Base-by-base conservation (phyloP, 1,140 invertebrate species). In the Phocides pigmalion region DNA sequence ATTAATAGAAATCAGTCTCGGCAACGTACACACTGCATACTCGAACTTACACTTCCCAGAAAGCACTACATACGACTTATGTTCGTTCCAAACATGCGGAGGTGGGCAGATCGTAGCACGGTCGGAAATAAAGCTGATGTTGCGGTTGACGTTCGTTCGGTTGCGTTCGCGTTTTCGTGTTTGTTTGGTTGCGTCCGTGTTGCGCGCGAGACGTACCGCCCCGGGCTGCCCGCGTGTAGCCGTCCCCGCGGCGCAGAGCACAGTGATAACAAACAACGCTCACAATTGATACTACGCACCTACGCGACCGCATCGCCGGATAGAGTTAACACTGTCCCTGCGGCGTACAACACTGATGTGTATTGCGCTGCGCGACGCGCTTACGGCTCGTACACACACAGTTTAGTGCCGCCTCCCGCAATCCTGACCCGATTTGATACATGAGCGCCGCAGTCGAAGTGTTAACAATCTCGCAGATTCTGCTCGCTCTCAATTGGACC, bases 251-350 rank as follows among this genome's bases (percentile, higher is more conserved):
- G 66, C 66, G 76, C 72, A 79, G 72, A 73, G 82, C 84, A 80
- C 74, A 87, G 79, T 88, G 85, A 88, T 87, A 90, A 88, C 77
- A 32, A 32, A 32, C 28, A 11, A 32, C 9, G 79, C 82, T 74
- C 76, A 72, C 50, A 73, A 85, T 77, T 81, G 73, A 82, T 78
- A 81, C 71, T 80, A 79, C 74, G 68, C 73, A 68, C 66, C 68
- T 70, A 70, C 72, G 70, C 61, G 63, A 39, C 61, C 54, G 41
- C 58, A 62, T 65, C 51, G 64, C 66, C 64, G 68, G 63, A 70
- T 68, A 68, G 68, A 61, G 64, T 64, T 62, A 41, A 66, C 64
- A 50, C 65, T 59, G 71, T 70, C 66, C 68, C 65, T n/a, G 42
- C 64, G 68, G 51, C n/a, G n/a, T n/a, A n/a, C n/a, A n/a, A n/a